phyloP scores from a whole-genome alignment of 2,888 invertebrate genomes.

The Machimus atricapillus region DNA sequence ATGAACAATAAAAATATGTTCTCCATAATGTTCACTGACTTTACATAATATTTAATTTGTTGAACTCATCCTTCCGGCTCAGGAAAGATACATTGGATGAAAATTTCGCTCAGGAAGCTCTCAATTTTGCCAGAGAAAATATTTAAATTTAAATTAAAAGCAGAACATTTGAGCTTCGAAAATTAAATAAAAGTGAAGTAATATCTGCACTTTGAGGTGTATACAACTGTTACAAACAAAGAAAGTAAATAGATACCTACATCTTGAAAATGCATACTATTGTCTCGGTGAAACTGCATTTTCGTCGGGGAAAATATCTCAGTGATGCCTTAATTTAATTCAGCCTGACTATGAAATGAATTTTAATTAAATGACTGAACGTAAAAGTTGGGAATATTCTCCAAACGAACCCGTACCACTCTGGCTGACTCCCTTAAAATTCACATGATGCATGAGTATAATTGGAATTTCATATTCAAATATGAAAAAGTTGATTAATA shows the following conservation, averaged over 20 bases:
- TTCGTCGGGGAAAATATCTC: not conserved
- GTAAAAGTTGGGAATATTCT: not conserved
- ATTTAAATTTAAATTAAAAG: not conserved
- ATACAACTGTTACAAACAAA: not conserved
- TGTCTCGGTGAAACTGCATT: not conserved
- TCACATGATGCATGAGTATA: not conserved
- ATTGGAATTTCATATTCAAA: not conserved
- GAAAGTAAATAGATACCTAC: not conserved
- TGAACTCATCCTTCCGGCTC: not conserved
- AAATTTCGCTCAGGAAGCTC: not conserved
- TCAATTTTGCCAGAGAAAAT: not conserved
- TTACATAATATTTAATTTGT: not conserved
- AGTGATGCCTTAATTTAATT: not conserved
- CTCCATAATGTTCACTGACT: not conserved
- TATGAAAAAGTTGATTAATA: not conserved
- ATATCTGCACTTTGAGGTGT: not conserved
- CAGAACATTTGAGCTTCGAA: not conserved
- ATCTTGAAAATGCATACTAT: not conserved
- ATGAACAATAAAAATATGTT: not conserved
- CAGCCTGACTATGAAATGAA: not conserved
- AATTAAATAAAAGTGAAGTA: not conserved
- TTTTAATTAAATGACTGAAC: not conserved
- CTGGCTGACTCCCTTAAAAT: not conserved
- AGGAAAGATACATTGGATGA: not conserved
- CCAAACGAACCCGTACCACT: not conserved